A percentile compares a stretch with the other conserved stretches of the same genome.
Conservation (phyloP, 2,113 vertebrate species). For the Halichoeres trimaculatus region DNA sequence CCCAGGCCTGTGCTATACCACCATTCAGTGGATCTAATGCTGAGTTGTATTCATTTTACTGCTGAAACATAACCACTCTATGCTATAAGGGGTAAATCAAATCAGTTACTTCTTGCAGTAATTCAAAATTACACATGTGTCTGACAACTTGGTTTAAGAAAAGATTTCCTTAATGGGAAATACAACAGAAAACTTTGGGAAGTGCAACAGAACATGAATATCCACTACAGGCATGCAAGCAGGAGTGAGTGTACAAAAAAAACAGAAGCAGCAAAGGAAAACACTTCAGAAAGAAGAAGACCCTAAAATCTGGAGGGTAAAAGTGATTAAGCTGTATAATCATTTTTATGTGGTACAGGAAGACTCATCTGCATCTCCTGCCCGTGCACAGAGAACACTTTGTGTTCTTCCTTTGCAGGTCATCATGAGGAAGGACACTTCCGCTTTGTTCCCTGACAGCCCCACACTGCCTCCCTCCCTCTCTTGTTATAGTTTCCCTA, state of each 20-base stretch:
- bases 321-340: background rate
- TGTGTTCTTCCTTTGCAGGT: slow-evolving; percentile 63
- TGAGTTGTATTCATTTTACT: background rate
- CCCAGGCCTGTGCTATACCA: background rate
- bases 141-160: background rate
- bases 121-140: background rate
- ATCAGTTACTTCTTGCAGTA: background rate
- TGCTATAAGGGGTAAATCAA: too few species aligned
- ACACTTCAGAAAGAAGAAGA: too few species aligned
- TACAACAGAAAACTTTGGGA: background rate
- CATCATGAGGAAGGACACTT: slow-evolving; percentile 76
- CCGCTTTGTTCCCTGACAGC: slow-evolving; percentile 71
- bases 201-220: background rate
- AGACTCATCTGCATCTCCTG: slow-evolving; percentile 2
- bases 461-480: slow-evolving; percentile 46
- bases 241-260: background rate
- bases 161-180: background rate
- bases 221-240: background rate
- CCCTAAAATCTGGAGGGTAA: too few species aligned
- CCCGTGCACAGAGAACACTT: slow-evolving; percentile 43
- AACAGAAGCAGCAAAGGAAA: too few species aligned
- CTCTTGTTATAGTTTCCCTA: slow-evolving; percentile 72
- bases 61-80: background rate
- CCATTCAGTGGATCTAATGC: background rate
- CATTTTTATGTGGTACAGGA: background rate